Evolutionary conservation across 92 coral and sea anemone genomes (phyloP).

Genomic region (Zoanthus sansibaricus): DNA sequence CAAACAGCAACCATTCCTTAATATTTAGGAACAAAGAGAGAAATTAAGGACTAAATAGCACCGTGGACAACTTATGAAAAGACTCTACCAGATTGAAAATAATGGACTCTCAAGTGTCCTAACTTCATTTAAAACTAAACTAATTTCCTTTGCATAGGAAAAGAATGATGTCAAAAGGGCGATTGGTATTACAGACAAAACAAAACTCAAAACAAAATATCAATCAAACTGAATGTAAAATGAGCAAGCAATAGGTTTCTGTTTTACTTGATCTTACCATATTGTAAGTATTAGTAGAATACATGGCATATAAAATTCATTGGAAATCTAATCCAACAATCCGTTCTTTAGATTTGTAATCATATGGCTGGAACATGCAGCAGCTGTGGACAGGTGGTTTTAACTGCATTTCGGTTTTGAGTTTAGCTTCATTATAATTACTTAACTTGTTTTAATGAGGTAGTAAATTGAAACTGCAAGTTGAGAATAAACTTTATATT

Average conservation of each 20-base stretch:
- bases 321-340: background rate
- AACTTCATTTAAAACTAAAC: conserved; percentile 16
- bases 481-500: background rate
- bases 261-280: background rate
- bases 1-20: background rate
- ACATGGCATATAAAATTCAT: background rate
- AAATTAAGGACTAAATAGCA: background rate
- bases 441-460: conserved; percentile 27
- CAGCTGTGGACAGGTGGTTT: conserved; percentile 37
- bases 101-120: conserved; percentile 8
- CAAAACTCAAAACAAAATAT: background rate
- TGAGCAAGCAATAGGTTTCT: background rate
- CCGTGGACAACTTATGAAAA: background rate
- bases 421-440: background rate
- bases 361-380: background rate
- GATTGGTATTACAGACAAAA: conserved; percentile 7
- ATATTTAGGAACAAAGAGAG: conserved; percentile 4
- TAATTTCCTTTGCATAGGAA: background rate
- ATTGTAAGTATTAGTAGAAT: background rate
- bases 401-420: background rate
- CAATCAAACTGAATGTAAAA: background rate
- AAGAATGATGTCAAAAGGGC: conserved; percentile 23
- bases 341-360: background rate
- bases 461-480: conserved; percentile 5
- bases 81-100: background rate